phyloP scores from a whole-genome alignment of 2,113 vertebrate species.

The Peromyscus maniculatus region DNA sequence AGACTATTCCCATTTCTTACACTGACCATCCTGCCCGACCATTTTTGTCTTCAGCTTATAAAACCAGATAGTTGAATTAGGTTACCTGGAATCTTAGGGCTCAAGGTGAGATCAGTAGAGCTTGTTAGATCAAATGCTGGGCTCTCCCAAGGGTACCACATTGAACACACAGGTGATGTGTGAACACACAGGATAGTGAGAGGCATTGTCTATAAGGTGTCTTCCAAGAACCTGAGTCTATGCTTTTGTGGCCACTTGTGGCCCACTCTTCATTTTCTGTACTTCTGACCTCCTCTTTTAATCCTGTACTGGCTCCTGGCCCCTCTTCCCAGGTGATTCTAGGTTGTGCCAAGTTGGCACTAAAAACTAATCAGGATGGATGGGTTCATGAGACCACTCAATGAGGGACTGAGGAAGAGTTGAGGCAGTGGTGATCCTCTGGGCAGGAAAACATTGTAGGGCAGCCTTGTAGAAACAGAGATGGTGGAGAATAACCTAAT shows the following conservation, averaged over 20 bases:
- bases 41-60: not conserved
- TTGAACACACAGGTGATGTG: not conserved
- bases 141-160: not conserved
- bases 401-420: too few species aligned
- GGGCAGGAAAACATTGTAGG: too few species aligned
- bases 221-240: not conserved
- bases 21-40: not conserved
- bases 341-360: not conserved
- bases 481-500: too few species aligned
- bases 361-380: not conserved
- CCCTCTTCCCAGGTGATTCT: not conserved
- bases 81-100: not conserved
- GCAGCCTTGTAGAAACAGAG: not conserved
- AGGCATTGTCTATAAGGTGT: not conserved
- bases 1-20: not conserved
- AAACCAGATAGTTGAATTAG: not conserved
- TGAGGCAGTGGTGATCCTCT: not conserved
- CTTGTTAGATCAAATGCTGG: not conserved
- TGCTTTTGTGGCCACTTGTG: not conserved
- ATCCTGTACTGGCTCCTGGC: not conserved
- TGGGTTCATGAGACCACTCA: not conserved
- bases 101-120: not conserved
- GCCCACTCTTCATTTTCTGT: not conserved
- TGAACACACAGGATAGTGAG: not conserved
- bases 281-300: conserved; percentile 37